Conservation (phyloP, 2,888 invertebrate species). For the Sphaeridia pumilis region DNA sequence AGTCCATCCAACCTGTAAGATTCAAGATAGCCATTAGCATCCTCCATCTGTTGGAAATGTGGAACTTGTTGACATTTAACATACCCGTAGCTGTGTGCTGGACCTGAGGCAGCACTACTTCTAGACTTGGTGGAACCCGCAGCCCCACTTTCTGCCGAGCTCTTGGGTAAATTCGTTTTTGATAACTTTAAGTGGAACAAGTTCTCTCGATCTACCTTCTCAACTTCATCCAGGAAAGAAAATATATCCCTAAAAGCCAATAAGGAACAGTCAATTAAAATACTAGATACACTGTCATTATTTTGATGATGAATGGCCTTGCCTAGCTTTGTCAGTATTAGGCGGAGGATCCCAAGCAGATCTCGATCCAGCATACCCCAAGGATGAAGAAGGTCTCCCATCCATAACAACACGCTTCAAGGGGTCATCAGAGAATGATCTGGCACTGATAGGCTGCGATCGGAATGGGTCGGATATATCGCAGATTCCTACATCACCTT, state of each 20-base stretch:
- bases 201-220: constrained; percentile 40
- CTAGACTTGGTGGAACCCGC: background rate
- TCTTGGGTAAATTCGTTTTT: background rate
- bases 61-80: background rate
- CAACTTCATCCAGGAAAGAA: constrained; percentile 54
- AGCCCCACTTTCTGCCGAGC: background rate
- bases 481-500: background rate
- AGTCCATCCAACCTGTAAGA: constrained; percentile 46
- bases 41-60: background rate
- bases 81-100: background rate
- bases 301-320: background rate
- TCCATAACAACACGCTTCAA: background rate
- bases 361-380: background rate
- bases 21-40: background rate
- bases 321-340: constrained; percentile 4
- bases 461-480: background rate
- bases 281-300: background rate
- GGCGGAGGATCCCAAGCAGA: background rate
- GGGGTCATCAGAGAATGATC: background rate
- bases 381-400: background rate
- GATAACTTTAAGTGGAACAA: constrained; percentile 20
- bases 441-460: background rate
- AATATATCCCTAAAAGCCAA: constrained; percentile 44
- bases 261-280: background rate
- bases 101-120: background rate